Base-by-base conservation (phyloP, 2,888 invertebrate genomes). In the Mellilla xanthometata region DNA sequence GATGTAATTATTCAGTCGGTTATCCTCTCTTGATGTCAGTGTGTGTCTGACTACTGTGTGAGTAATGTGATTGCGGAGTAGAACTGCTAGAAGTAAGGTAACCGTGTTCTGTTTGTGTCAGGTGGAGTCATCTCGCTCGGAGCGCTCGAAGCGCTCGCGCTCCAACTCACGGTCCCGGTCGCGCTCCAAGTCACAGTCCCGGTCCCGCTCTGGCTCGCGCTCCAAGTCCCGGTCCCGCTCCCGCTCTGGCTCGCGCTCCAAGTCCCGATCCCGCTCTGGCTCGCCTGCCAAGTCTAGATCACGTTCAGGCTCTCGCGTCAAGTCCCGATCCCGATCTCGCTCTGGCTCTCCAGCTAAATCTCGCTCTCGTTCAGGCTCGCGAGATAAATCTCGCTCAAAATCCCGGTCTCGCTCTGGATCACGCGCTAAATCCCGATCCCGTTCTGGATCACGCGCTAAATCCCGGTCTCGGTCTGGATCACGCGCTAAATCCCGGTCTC, bases 51-150 rank as follows among this genome's bases (percentile, higher is more conserved):
- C n/a, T n/a, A n/a, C n/a, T n/a, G n/a, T n/a, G n/a, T n/a, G n/a
- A n/a, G n/a, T n/a, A n/a, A n/a, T n/a, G n/a, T n/a, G n/a, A n/a
- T n/a, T n/a, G n/a, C n/a, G n/a, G n/a, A n/a, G n/a, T n/a, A n/a
- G n/a, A n/a, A n/a, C n/a, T n/a, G n/a, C n/a, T n/a, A n/a, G n/a
- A n/a, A n/a, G n/a, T n/a, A n/a, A n/a, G n/a, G n/a, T n/a, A n/a
- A n/a, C n/a, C n/a, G n/a, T n/a, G n/a, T n/a, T n/a, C n/a, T n/a
- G n/a, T n/a, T n/a, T 19, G 26, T 47, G 28, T 3, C 65, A 84
- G 82, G 77, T 60, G 42, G 83, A 72, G 19, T 84, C 82, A 0
- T 72, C 75, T 11, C 79, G 82, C 1, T 81, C 84, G 0, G 54
- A 54, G 1, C 58, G 53, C 1, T 80, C 82, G 4, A 27, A 22